phyloP scores from a whole-genome alignment of 2,797 vertebrate genomes.

The Epinephelus malabaricus region DNA sequence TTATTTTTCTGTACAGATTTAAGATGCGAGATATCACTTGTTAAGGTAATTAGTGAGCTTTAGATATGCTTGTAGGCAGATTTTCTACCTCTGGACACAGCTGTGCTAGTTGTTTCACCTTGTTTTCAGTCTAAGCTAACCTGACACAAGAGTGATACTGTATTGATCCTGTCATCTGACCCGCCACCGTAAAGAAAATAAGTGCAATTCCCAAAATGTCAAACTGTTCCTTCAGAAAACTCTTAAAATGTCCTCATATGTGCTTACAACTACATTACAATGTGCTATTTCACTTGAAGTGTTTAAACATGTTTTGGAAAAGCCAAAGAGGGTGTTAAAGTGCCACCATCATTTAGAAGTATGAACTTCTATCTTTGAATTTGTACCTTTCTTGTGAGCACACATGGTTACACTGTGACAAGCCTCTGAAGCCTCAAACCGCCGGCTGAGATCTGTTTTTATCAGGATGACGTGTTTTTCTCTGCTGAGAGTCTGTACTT shows the following conservation, averaged over 20 bases:
- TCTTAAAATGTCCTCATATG: neutral
- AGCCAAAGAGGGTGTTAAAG: neutral
- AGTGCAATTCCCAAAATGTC: neutral
- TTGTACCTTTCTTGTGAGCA: neutral
- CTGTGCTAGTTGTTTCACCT: neutral
- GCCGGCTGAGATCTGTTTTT: slow-evolving; percentile 16
- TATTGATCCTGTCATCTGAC: neutral
- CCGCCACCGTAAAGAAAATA: neutral
- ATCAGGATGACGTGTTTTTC: slow-evolving; percentile 41
- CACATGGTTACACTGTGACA: neutral
- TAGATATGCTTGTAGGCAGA: neutral
- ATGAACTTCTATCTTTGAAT: neutral
- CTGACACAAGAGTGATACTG: neutral
- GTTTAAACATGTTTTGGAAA: neutral
- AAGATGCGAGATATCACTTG: neutral
- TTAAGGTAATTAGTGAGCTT: neutral
- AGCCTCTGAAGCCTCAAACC: neutral
- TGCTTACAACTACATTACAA: neutral
- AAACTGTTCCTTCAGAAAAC: neutral
- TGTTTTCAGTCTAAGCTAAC: slow-evolving; percentile 3
- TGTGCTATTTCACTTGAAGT: neutral
- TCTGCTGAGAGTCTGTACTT: slow-evolving; percentile 35
- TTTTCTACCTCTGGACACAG: neutral
- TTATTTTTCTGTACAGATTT: neutral
- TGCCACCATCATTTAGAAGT: neutral